These are phyloP conservation scores for Cryptotis parvus DNA, from an alignment of 2,113 vertebrate species.

Conservation along the genomic window DNA sequence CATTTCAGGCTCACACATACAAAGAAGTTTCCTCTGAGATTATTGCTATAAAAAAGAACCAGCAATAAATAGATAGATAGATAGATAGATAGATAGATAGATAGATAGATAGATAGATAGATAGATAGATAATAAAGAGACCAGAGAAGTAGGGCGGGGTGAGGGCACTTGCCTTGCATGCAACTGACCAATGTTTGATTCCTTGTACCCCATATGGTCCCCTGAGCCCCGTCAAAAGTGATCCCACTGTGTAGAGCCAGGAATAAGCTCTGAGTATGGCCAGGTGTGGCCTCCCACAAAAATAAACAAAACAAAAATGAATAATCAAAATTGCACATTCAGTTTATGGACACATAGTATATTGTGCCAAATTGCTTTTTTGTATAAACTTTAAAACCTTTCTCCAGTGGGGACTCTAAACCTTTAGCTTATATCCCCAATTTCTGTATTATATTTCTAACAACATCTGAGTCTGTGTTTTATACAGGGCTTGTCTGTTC, in stretches of 20 bases:
- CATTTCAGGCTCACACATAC: neutral
- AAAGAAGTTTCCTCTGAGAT: constrained; percentile 31
- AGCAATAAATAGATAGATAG: too few species aligned
- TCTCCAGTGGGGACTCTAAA: too few species aligned
- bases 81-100: too few species aligned
- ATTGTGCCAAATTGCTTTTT: neutral
- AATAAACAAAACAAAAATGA: neutral
- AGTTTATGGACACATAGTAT: neutral
- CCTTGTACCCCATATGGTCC: neutral
- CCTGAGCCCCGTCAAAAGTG: too few species aligned
- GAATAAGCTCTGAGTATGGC: too few species aligned
- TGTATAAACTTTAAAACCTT: constrained; percentile 29
- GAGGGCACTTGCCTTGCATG: neutral
- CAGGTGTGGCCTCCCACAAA: neutral
- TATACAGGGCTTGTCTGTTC: neutral
- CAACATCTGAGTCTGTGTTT: neutral
- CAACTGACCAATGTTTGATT: neutral
- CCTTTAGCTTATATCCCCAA: neutral
- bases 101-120: too few species aligned
- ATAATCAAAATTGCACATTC: neutral
- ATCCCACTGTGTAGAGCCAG: too few species aligned
- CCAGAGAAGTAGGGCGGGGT: neutral
- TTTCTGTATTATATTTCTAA: neutral
- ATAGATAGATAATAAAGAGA: too few species aligned
- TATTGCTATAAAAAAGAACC: too few species aligned